Percentiles rank a stretch among this genome's conserved stretches.
These are phyloP conservation scores for Pseudochaenichthys georgianus DNA, from an alignment of 2,797 vertebrate species.

Conservation along the genomic window DNA sequence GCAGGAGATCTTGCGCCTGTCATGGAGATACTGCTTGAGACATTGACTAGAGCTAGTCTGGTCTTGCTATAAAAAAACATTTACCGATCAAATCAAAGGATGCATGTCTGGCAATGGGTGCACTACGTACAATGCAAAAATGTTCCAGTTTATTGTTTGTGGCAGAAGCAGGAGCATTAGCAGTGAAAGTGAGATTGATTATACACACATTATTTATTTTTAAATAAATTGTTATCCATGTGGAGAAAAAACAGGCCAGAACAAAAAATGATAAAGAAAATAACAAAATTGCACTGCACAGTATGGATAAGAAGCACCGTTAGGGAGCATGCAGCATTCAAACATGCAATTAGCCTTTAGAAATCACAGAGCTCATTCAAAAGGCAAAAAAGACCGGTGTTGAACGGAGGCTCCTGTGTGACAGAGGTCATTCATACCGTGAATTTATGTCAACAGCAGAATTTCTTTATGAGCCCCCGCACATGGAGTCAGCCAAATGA, in stretches of 20 bases:
- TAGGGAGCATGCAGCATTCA: not conserved
- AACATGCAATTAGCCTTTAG: not conserved
- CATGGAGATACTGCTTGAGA: not conserved
- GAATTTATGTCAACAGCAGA: not conserved
- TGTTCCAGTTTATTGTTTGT: not conserved
- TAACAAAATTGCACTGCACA: not conserved
- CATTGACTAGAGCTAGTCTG: not conserved
- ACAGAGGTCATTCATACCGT: not conserved
- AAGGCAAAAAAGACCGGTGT: not conserved
- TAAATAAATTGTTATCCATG: not conserved
- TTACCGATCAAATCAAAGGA: not conserved
- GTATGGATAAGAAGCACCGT: not conserved
- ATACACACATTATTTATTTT: not conserved
- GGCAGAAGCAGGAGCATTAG: not conserved
- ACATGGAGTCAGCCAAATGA: too few relatives aligned
- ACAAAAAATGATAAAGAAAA: not conserved
- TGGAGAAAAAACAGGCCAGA: not conserved
- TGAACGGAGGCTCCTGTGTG: not conserved
- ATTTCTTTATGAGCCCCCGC: not conserved
- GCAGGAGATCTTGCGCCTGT: not conserved
- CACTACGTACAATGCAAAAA: not conserved
- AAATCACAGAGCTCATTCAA: constrained; percentile 1
- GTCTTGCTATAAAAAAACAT: constrained; percentile 2
- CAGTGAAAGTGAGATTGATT: not conserved
- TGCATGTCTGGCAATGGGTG: not conserved